Percentiles rank a stretch among this genome's conserved stretches.
These are phyloP conservation scores for Pteropus rufus DNA, from an alignment of 2,797 vertebrate species.

Conservation along the genomic window DNA sequence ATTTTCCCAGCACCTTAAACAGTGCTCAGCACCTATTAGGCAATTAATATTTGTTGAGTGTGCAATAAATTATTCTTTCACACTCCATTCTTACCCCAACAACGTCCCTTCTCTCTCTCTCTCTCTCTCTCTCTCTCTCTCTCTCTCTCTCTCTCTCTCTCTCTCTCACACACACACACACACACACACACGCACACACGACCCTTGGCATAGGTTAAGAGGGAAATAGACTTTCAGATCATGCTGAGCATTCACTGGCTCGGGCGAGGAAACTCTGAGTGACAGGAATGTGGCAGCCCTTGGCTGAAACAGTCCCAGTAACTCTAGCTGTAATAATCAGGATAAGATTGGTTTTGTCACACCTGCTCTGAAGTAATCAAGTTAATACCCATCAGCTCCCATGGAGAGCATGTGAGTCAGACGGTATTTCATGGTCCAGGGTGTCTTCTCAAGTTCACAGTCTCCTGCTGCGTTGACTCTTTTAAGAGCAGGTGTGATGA, in stretches of 20 bases:
- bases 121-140: no score
- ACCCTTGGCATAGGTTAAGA: not conserved
- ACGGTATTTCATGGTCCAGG: not conserved
- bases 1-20: not conserved
- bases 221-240: not conserved
- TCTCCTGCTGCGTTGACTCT: not conserved
- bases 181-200: not conserved
- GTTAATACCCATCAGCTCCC: not conserved
- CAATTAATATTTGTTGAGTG: not conserved
- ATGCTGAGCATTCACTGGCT: not conserved
- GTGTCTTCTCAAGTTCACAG: not conserved
- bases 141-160: no score
- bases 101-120: not conserved
- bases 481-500: not conserved
- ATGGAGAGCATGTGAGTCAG: not conserved
- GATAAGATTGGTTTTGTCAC: conserved; percentile 28
- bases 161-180: not conserved
- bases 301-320: not conserved
- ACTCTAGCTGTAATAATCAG: not conserved
- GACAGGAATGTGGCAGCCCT: not conserved
- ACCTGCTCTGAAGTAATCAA: conserved; percentile 29
- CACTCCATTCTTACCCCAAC: not conserved
- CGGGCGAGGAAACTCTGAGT: not conserved
- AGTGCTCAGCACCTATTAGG: not conserved
- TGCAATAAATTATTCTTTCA: not conserved